Percentiles rank a stretch among this genome's conserved stretches.
phyloP scores from a whole-genome alignment of 2,888 invertebrate species.

The Drosophila mimica region DNA sequence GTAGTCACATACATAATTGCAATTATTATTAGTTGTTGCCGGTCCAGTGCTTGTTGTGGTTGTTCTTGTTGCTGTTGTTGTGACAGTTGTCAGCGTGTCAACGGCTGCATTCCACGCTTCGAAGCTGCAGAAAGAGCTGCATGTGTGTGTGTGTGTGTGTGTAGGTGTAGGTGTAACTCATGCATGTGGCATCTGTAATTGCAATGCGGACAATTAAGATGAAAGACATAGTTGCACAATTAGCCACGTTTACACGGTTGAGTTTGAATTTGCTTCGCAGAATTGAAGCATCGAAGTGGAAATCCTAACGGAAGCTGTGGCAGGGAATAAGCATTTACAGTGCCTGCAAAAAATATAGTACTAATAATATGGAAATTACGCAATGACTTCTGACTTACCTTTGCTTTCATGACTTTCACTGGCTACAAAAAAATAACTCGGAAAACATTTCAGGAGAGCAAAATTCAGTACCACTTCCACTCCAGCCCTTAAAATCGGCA shows the following conservation, averaged over 20 bases:
- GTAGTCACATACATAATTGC: constrained; percentile 54
- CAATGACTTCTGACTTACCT: background rate
- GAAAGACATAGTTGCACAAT: constrained; percentile 14
- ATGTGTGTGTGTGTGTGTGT: background rate
- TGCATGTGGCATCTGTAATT: constrained; percentile 19
- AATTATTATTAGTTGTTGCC: constrained; percentile 56
- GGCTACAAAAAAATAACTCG: background rate
- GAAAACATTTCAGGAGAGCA: background rate
- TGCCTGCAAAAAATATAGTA: background rate
- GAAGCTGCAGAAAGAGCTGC: constrained; percentile 16
- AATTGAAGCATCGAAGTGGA: background rate
- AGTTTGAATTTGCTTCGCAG: background rate
- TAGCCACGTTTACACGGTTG: background rate
- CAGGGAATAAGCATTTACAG: background rate
- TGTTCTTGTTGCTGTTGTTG: constrained; percentile 1
- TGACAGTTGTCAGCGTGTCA: constrained; percentile 29
- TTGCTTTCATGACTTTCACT: background rate
- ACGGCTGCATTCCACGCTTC: constrained; percentile 20
- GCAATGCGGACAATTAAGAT: constrained; percentile 46
- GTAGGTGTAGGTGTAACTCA: background rate
- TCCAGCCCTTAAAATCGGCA: too few relatives aligned
- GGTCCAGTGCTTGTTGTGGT: constrained; percentile 6
- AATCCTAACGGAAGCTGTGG: background rate
- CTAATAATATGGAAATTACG: background rate
- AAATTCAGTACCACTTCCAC: too few relatives aligned